Percentiles rank a stretch among this genome's conserved stretches.
Evolutionary conservation across 2,113 vertebrate species (phyloP).

Genomic region (Zosterops lateralis): DNA sequence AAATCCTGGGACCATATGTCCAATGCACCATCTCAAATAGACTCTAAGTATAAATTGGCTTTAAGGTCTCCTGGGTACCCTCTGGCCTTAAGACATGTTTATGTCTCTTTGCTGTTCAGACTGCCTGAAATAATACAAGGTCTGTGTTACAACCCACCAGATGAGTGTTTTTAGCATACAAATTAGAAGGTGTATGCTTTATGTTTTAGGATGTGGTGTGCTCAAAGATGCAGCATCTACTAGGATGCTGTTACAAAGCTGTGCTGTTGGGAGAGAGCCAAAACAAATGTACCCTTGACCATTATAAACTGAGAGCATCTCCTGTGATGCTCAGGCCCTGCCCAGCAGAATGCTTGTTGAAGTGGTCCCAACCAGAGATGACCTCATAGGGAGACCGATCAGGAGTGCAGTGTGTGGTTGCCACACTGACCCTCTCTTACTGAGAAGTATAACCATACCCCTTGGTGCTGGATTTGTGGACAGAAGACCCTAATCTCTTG

Average conservation of each 20-base stretch:
- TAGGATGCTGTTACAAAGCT: not conserved
- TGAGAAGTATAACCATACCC: not conserved
- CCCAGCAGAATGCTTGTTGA: not conserved
- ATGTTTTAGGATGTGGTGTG: not conserved
- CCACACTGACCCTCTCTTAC: not conserved
- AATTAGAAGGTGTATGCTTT: not conserved
- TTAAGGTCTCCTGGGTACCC: not conserved
- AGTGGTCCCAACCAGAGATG: not conserved
- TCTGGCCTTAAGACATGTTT: not conserved
- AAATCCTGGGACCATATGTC: not conserved
- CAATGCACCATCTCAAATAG: not conserved
- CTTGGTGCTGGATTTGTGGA: rapidly evolving
- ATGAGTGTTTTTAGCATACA: not conserved
- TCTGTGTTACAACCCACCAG: not conserved
- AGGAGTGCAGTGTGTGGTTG: not conserved
- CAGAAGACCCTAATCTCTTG: not conserved
- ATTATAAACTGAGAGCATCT: not conserved
- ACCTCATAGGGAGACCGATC: not conserved
- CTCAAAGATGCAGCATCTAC: not conserved
- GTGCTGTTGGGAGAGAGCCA: not conserved
- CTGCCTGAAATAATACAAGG: not conserved
- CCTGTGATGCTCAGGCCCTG: not conserved
- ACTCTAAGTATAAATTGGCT: not conserved
- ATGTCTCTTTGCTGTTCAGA: not conserved
- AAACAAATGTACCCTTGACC: not conserved